These are phyloP conservation scores for Macroteleia sp. DNA, from an alignment of 2,888 invertebrate species.

Conservation along the genomic window DNA sequence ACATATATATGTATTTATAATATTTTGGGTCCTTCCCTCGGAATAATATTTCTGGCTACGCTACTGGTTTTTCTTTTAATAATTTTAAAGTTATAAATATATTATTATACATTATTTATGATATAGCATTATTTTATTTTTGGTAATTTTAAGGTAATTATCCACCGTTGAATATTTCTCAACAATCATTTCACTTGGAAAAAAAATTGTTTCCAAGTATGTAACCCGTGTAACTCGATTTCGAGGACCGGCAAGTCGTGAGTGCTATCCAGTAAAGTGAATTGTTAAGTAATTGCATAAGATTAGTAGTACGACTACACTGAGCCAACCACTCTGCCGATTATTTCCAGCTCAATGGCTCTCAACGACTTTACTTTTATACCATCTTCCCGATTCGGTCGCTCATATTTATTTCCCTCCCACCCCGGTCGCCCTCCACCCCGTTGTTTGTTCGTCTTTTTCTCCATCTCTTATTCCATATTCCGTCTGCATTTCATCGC, in stretches of 20 bases:
- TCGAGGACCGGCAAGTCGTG: conserved; percentile 78
- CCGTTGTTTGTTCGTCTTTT: conserved; percentile 48
- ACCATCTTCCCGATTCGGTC: conserved; percentile 71
- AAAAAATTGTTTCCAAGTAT: conserved; percentile 50
- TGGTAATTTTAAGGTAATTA: no score
- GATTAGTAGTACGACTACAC: conserved; percentile 80
- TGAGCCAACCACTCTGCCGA: conserved; percentile 82
- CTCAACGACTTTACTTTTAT: conserved; percentile 83
- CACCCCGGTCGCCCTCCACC: conserved; percentile 18
- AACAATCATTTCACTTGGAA: conserved; percentile 38
- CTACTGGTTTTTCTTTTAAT: no score
- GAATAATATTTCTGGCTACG: no score
- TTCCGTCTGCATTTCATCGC: conserved; percentile 81
- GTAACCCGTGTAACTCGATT: conserved; percentile 77
- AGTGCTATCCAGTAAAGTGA: conserved; percentile 82
- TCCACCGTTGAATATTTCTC: no score
- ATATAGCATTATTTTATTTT: no score
- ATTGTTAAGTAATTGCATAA: conserved; percentile 84
- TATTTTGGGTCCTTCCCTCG: no score
- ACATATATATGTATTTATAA: no score
- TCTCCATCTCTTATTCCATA: conserved; percentile 66
- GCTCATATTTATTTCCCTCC: conserved; percentile 64
- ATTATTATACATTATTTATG: no score
- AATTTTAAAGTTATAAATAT: no score
- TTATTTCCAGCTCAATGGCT: conserved; percentile 83